Evolutionary conservation across 2,888 invertebrate species (phyloP), one percentile per base, ranked within the genome.

Genomic region (Bugula neritina): DNA sequence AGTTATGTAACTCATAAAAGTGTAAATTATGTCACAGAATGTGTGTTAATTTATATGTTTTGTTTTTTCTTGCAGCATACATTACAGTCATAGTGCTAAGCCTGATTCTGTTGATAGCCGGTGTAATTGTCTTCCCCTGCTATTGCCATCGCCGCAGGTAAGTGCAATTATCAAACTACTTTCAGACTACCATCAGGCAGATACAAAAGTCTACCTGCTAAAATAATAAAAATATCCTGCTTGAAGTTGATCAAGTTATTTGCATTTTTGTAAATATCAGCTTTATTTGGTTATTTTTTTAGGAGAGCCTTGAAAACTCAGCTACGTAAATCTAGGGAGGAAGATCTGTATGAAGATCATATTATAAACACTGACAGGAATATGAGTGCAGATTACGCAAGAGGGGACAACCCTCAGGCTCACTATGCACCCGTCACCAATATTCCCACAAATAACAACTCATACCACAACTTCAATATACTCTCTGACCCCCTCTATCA

Each of bases 381-480:
- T 23, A 55, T 23, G 3, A 13, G 23, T 55, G 10, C 21, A 55
- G 13, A 5, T 13, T 5, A 55, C 55, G 3, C 5, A 5, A 55
- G 23, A 5, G n/a, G 23, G 3, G n/a, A 55, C 25, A 55, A 5
- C n/a, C 5, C 31, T 2, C 63, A 21, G 17, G 27, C 13, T 13
- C 25, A 21, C 5, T 63, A 29, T n/a, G 63, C 63, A 2, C 63
- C 63, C 1, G 63, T 63, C 17, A 17, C 31, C 27, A 63, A 63
- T 63, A 25, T 63, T 31, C 21, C 63, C 31, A 5, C 63, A 63
- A 25, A 21, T 31, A 27, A 10, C 10, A 34, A 63, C 29, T 63
- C 63, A 3, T 63, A 29, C n/a, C 27, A 63, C 31, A 27, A 63
- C 63, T 63, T 63, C 27, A 63, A 63, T 27, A 63, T 63, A 63